Evolutionary conservation across 2,888 invertebrate genomes (phyloP).

Genomic region (Drosophila nigricruria): DNA sequence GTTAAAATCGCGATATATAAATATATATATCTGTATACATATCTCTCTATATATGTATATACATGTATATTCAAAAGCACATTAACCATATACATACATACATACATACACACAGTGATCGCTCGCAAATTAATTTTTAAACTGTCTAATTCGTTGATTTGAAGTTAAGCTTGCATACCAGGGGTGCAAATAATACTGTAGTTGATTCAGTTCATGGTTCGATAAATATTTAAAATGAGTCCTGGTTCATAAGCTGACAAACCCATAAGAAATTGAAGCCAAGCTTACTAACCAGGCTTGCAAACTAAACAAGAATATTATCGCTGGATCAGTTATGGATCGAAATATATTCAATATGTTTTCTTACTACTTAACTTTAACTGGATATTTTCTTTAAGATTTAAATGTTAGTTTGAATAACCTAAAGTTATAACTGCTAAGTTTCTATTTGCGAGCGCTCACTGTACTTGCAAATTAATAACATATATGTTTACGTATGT

Average conservation of each 20-base stretch:
- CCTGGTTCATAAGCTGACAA: not conserved
- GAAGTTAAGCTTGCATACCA: not conserved
- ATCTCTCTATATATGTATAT: not conserved
- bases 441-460: not conserved
- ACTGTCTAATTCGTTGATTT: not conserved
- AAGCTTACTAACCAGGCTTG: not conserved
- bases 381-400: not conserved
- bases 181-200: too few species aligned
- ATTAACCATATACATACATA: constrained; percentile 4
- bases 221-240: not conserved
- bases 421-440: not conserved
- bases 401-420: not conserved
- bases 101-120: constrained; percentile 11
- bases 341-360: too few species aligned
- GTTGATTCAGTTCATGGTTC: not conserved
- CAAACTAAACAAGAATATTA: not conserved
- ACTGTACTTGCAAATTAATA: constrained; percentile 21
- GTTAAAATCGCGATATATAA: constrained; percentile 36
- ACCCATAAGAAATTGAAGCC: too few species aligned
- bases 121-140: not conserved
- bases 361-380: too few species aligned
- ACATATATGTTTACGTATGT: constrained; percentile 8
- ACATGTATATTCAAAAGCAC: constrained; percentile 12
- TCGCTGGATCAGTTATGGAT: not conserved
- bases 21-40: constrained; percentile 3